These are phyloP conservation scores for Globia sparganii DNA, from an alignment of 2,888 invertebrate genomes.

Conservation along the genomic window DNA sequence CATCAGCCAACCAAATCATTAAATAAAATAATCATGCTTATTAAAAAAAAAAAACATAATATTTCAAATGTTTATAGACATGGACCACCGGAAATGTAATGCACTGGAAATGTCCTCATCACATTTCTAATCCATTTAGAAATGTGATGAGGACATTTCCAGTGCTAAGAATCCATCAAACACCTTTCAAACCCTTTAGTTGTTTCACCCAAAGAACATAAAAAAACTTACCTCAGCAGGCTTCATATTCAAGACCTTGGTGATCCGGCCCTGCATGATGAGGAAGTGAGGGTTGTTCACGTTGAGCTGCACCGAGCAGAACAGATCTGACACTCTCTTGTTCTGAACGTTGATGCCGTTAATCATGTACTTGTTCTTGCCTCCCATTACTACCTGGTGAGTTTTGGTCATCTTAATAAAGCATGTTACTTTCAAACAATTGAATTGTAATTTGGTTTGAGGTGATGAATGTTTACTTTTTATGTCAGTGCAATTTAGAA, in stretches of 20 bases:
- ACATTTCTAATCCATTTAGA: no score
- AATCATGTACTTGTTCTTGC: constrained; percentile 97
- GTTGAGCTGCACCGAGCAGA: constrained; percentile 98
- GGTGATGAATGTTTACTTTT: background rate
- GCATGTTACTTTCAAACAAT: constrained; percentile 3
- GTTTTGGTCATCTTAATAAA: background rate
- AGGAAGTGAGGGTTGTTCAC: constrained; percentile 99
- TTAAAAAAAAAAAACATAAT: no score
- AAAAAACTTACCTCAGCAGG: constrained; percentile 95
- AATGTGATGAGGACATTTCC: background rate
- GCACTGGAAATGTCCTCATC: no score
- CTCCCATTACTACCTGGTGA: constrained; percentile 94
- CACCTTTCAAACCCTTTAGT: background rate
- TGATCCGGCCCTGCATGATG: constrained; percentile 99
- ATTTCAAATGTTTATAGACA: background rate
- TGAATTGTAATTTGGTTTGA: background rate
- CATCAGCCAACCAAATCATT: background rate
- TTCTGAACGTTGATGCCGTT: constrained; percentile 98
- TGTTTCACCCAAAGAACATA: background rate
- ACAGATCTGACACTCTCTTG: constrained; percentile 97
- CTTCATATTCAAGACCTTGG: constrained; percentile 99
- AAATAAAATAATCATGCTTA: background rate
- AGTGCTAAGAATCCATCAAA: background rate
- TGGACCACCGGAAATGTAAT: no score
- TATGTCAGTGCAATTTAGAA: background rate